Evolutionary conservation across 2,797 vertebrate species (phyloP), one percentile per base, ranked within the genome.

Genomic region (Adelosebastes latens): DNA sequence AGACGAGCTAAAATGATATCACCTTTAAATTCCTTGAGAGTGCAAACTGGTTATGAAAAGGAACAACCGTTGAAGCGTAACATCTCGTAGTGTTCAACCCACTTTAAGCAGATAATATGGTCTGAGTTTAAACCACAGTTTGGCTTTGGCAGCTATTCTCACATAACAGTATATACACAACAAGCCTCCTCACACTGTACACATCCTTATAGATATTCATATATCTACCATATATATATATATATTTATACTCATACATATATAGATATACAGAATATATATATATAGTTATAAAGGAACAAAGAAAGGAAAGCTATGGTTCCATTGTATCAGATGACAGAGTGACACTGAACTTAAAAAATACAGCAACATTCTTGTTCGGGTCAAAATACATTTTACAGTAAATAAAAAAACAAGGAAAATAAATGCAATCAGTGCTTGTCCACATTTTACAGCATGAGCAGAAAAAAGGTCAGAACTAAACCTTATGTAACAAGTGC

Each of bases 111-210:
- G 77, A 83, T 77, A 24, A 75, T 58, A 80, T 18, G 61, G 66
- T 90, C 86, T 79, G 75, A 88, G 67, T 83, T 85, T 84, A 69
- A 84, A 88, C 75, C 87, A 87, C 75, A 59, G 85, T 89, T 90
- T 85, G 85, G 87, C 91, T 95, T 94, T 93, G 93, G 90, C 94
- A 94, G 94, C 94, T 94, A 92, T 89, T 91, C 84, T 93, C 89
- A 93, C 79, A 88, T 81, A 91, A 92, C 82, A 88, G 83, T 93
- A 95, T 90, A 89, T 93, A 95, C 87, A 91, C 86, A 87, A 83
- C 73, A 84, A 82, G 82, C 86, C 82, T 91, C 80, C 83, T 92
- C 83, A 90, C 91, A 86, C 88, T 93, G 92, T 94, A 94, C 90
- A 94, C 78, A 90, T 81, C 78, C 68, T 70, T 69, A 75, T 58